phyloP scores from a whole-genome alignment of 2,888 invertebrate genomes.

The Scaptomyza caliginosa region DNA sequence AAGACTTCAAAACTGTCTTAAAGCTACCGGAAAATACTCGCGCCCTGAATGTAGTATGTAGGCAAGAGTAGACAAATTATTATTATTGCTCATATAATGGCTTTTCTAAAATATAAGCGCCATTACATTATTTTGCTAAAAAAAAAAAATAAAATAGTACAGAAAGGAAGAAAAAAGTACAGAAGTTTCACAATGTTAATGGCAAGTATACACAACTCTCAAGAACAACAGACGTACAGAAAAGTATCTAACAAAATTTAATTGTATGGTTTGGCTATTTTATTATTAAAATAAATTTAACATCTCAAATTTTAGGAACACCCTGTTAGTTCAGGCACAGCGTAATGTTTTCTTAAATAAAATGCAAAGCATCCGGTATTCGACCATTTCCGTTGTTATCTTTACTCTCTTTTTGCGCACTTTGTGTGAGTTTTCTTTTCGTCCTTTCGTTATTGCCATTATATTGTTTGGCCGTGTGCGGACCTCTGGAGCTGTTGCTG shows the following conservation, averaged over 20 bases:
- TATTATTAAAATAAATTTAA: no score
- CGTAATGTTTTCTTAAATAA: not conserved
- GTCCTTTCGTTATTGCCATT: slow-evolving; percentile 65
- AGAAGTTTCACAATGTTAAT: slow-evolving; percentile 3
- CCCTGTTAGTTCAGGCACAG: no score
- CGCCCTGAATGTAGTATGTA: slow-evolving; percentile 1
- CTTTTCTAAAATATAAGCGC: slow-evolving; percentile 52
- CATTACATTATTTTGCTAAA: slow-evolving; percentile 32
- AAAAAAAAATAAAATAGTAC: not conserved
- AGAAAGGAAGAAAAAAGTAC: not conserved
- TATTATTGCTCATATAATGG: slow-evolving; percentile 64
- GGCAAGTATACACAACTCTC: not conserved
- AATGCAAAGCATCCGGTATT: slow-evolving; percentile 18
- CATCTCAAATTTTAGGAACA: no score
- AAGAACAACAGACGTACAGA: no score
- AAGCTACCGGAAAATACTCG: not conserved
- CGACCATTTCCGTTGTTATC: slow-evolving; percentile 8
- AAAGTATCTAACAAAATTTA: no score
- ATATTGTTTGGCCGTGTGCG: slow-evolving; percentile 65
- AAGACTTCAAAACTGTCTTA: not conserved
- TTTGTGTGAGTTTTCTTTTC: slow-evolving; percentile 54
- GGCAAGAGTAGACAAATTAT: slow-evolving; percentile 63
- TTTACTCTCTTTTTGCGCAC: slow-evolving; percentile 9
- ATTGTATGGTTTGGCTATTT: no score
- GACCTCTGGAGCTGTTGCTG: slow-evolving; percentile 41